phyloP scores from a whole-genome alignment of 2,113 vertebrate species.

The Centropus bengalensis region DNA sequence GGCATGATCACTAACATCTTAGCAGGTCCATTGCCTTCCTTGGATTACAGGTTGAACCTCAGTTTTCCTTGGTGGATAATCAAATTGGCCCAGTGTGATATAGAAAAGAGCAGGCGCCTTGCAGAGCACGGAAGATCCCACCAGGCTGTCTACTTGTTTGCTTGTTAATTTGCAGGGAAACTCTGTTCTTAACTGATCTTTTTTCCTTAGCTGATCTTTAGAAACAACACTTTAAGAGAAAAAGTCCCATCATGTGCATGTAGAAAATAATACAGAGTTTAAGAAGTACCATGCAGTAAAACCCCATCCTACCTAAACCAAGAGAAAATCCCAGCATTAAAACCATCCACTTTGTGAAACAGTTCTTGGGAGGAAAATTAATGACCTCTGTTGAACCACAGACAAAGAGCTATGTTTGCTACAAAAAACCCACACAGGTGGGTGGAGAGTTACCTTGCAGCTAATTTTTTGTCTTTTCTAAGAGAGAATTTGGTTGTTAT shows the following conservation, averaged over 20 bases:
- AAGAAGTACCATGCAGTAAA: background rate
- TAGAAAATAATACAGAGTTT: background rate
- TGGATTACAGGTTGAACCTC: background rate
- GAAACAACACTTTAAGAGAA: background rate
- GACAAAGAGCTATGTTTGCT: background rate
- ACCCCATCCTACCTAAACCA: background rate
- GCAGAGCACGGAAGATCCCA: background rate
- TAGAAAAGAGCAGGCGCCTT: background rate
- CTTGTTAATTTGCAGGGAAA: background rate
- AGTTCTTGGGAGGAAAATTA: background rate
- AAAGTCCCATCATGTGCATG: background rate
- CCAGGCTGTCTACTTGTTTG: background rate
- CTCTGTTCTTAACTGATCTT: background rate
- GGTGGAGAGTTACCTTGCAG: background rate
- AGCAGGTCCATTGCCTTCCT: background rate
- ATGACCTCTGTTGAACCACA: background rate
- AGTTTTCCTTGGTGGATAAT: background rate
- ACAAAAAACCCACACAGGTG: background rate
- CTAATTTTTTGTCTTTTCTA: background rate
- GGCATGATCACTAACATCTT: background rate
- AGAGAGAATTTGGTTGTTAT: background rate
- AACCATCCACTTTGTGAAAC: background rate
- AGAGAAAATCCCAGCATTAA: background rate
- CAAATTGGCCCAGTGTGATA: background rate
- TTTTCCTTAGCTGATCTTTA: background rate